Base-by-base conservation (phyloP, 2,888 invertebrate genomes). In the Platerodrilus igneus region DNA sequence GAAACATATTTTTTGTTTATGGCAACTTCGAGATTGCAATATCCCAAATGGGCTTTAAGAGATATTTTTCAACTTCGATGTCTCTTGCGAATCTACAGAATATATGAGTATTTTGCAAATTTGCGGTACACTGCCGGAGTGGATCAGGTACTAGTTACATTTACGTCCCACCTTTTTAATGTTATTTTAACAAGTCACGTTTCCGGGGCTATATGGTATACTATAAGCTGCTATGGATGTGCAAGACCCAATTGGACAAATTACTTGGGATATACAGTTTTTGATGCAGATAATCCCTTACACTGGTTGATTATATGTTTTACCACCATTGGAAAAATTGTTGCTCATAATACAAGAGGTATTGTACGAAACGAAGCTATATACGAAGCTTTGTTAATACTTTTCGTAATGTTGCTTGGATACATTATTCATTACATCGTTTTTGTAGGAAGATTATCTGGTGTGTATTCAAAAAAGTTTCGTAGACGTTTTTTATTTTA, bases 401-500 rank as follows among this genome's bases (percentile, higher is more conserved):
- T 45, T 4, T 4, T 36, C 2, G 36, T 39, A 3, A 45, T 55
- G 41, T 4, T 53, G 4, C 5, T 37, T n/a, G 52, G 48, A 1
- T 45, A 41, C 11, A 19, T 51, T 5, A 8, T 51, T 8, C 47
- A 50, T 15, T 29, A 38, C 10, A 41, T 53, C 37, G 27, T 52
- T 21, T 46, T 52, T 31, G 43, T 45, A 19, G 50, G 50, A 2
- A 40, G 45, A 19, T 13, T 56, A 13, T 43, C 46, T 6, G 47
- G 38, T 4, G 44, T 50, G 9, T 48, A 40, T 31, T 38, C 48
- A 4, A 41, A 41, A 31, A 27, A 34, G 8, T 50, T 45, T 20
- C 11, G 38, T 27, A 41, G 50, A 19, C 50, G 45, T 27, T 37
- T 47, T 9, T 23, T 22, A 2, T 53, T 52, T 39, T 30, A 38